phyloP scores from a whole-genome alignment of 2,888 invertebrate genomes.

The Nowickia ferox region DNA sequence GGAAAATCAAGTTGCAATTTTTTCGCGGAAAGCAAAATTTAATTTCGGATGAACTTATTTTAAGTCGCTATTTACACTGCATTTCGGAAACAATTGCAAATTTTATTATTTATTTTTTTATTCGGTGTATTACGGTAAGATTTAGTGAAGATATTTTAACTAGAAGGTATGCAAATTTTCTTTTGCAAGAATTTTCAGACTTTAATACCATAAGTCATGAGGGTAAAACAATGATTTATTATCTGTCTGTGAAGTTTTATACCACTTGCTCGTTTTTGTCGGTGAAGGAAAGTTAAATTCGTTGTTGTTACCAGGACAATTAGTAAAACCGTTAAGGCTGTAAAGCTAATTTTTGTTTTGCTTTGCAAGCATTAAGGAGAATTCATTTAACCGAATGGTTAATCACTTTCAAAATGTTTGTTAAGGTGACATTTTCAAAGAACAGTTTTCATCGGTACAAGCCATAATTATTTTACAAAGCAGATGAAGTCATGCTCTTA shows the following conservation, averaged over 20 bases:
- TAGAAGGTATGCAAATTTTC: slow-evolving; percentile 44
- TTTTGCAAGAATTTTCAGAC: slow-evolving; percentile 2
- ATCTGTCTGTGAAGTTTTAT: slow-evolving; percentile 59
- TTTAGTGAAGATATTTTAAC: slow-evolving; percentile 1
- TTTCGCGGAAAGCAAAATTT: background rate
- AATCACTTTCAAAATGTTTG: slow-evolving; percentile 10
- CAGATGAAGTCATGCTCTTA: slow-evolving; percentile 55
- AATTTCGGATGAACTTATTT: too few species aligned
- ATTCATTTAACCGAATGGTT: slow-evolving; percentile 32
- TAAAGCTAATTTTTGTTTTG: slow-evolving; percentile 14
- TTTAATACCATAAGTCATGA: slow-evolving; percentile 60
- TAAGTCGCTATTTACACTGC: background rate
- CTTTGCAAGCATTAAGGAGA: slow-evolving; percentile 21
- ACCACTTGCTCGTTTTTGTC: slow-evolving; percentile 21
- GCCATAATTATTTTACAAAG: background rate
- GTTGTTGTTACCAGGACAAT: slow-evolving; percentile 55
- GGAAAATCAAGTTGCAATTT: too few species aligned
- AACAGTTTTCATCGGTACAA: background rate
- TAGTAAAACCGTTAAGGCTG: slow-evolving; percentile 25
- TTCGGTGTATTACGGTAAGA: slow-evolving; percentile 23
- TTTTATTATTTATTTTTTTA: background rate
- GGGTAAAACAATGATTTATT: slow-evolving; percentile 56
- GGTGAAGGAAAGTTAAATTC: slow-evolving; percentile 18
- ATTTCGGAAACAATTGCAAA: background rate
- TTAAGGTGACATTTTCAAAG: background rate